phyloP scores from a whole-genome alignment of 2,113 vertebrate genomes.

The Lucifuga dentata region DNA sequence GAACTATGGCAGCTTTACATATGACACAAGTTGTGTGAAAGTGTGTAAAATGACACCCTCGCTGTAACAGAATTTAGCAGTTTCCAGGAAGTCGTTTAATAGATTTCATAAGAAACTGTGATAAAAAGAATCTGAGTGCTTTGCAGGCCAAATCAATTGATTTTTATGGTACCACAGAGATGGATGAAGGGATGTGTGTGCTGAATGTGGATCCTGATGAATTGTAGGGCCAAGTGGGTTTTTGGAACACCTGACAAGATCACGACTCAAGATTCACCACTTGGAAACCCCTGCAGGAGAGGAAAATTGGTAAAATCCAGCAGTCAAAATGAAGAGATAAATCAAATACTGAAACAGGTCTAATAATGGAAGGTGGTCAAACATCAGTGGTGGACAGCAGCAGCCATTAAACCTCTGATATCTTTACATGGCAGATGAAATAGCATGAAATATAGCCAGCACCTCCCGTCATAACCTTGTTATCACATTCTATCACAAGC shows the following conservation, averaged over 20 bases:
- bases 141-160: slow-evolving; percentile 70
- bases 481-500: slow-evolving; percentile 49
- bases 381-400: slow-evolving; percentile 62
- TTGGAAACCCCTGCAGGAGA: slow-evolving; percentile 56
- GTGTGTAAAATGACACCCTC: neutral
- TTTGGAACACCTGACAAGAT: slow-evolving; percentile 75
- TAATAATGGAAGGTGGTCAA: slow-evolving; percentile 73
- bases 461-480: slow-evolving; percentile 44
- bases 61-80: slow-evolving; percentile 15
- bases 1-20: neutral
- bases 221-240: slow-evolving; percentile 68
- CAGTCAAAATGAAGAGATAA: slow-evolving; percentile 76
- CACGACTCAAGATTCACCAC: slow-evolving; percentile 69
- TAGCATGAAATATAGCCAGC: slow-evolving; percentile 57
- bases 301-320: slow-evolving; percentile 59
- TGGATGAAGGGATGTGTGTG: slow-evolving; percentile 65
- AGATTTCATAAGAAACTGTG: slow-evolving; percentile 49
- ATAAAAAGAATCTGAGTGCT: slow-evolving; percentile 26
- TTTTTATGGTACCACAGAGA: slow-evolving; percentile 73
- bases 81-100: slow-evolving; percentile 22
- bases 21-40: neutral
- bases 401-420: slow-evolving; percentile 66
- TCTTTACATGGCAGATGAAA: slow-evolving; percentile 72
- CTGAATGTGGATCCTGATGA: slow-evolving; percentile 70
- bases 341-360: slow-evolving; percentile 71